Evolutionary conservation across 2,888 invertebrate species (phyloP), one percentile per base, ranked within the genome.

Genomic region (Clostera curtula): DNA sequence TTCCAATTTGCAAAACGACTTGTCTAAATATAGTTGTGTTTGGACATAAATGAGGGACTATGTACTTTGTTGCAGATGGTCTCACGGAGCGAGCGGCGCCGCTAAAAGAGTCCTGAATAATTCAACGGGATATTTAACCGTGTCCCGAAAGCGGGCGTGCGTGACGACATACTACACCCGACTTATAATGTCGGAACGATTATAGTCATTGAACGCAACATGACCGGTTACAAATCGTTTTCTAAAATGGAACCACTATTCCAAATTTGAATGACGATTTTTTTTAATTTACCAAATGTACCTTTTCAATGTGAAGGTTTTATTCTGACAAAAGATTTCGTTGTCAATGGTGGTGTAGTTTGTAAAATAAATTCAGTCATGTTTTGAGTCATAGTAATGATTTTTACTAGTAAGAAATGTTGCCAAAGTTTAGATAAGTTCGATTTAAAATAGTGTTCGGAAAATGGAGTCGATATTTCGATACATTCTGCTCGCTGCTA

Each of bases 11-110:
- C 47, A 49, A 44, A 47, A 42, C 30, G 41, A 45, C 50, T 53
- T 54, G 48, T 52, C 49, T 61, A 62, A 62, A 62, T 62, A 55
- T 58, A 60, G 43, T 45, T 55, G 29, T 49, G 55, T 63, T 60
- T 50, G 40, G 50, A 56, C 58, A 62, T 66, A 69, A 76, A 72
- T 72, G 67, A 73, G 63, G 58, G 59, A 63, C 59, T 67, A 50
- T 71, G 54, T 71, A 70, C 65, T 79, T 76, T 79, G 75, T 79
- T 82, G 57, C 82, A 82, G 82, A 76, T 76, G 79, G 60, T 51
- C 60, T 56, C 61, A 53, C 56, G 48, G 56, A 57, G 65, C 56
- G 60, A 55, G 58, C 55, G 54, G 55, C 57, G 55, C 37, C 50
- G 70, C 69, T 73, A 71, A 79, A 74, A 74, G 73, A 67, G 67